Conservation (phyloP, 2,797 vertebrate genomes). For the Odontamblyopus rebecca region DNA sequence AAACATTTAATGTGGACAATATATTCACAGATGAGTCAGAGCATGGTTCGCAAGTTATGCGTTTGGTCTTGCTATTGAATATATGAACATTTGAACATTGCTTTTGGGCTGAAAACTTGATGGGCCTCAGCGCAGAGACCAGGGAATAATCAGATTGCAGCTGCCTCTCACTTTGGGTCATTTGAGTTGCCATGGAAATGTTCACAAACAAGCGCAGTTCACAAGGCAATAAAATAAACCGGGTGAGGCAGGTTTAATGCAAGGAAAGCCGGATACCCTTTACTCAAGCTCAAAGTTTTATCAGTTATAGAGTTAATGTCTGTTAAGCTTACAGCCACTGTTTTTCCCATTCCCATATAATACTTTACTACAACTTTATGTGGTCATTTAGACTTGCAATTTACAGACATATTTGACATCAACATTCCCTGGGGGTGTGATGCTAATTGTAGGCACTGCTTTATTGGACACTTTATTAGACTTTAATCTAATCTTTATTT, state of each 20-base stretch:
- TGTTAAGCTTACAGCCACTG: not conserved
- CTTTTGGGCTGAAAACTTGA: not conserved
- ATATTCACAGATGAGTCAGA: not conserved
- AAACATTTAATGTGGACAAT: not conserved
- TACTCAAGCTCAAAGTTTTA: not conserved
- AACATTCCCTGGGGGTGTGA: no score
- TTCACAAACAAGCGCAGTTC: constrained; percentile 2
- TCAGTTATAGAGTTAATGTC: not conserved
- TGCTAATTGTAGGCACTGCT: no score
- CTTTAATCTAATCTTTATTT: no score
- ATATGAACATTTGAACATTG: not conserved
- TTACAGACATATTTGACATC: not conserved
- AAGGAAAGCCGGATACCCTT: constrained; percentile 1
- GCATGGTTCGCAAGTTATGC: not conserved
- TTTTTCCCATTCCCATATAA: not conserved
- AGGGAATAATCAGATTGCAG: not conserved
- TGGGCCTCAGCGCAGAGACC: no score
- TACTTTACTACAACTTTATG: not conserved
- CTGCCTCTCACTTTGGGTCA: not conserved
- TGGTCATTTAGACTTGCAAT: not conserved
- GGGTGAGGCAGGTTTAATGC: not conserved
- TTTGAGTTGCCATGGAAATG: not conserved
- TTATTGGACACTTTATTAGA: no score
- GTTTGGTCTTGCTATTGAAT: not conserved
- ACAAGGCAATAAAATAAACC: constrained; percentile 8